Percentiles rank a stretch among this genome's conserved stretches.
phyloP scores from a whole-genome alignment of 2,888 invertebrate genomes.

The Rhopalosiphum nymphaeae region DNA sequence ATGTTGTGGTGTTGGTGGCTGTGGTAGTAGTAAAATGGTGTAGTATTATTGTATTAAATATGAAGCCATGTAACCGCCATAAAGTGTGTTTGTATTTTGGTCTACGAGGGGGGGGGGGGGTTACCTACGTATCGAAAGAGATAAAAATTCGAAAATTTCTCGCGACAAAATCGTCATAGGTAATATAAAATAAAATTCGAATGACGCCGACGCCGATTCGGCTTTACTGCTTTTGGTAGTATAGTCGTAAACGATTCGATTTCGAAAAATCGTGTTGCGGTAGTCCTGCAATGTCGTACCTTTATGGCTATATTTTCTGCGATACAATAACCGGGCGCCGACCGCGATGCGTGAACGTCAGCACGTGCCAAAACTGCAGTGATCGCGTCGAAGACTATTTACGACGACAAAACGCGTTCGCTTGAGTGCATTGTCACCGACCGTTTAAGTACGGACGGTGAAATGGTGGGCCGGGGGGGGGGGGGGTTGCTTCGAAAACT shows the following conservation, averaged over 20 bases:
- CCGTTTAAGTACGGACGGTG: not conserved
- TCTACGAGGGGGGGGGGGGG: no score
- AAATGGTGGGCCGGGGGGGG: not conserved
- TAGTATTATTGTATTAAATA: no score
- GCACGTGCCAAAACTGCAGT: slow-evolving; percentile 28
- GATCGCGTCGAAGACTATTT: slow-evolving; percentile 13
- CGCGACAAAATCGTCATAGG: not conserved
- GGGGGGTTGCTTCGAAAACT: not conserved
- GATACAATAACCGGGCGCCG: not conserved
- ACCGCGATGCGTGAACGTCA: not conserved
- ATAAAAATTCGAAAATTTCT: not conserved
- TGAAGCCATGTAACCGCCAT: not conserved
- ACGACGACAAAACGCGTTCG: slow-evolving; percentile 4
- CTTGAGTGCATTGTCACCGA: not conserved
- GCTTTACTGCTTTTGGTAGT: not conserved
- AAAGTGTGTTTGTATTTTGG: not conserved
- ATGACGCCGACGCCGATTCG: not conserved
- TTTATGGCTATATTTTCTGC: not conserved
- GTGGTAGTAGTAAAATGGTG: not conserved
- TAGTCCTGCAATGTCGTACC: not conserved
- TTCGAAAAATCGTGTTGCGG: not conserved
- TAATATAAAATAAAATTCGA: not conserved
- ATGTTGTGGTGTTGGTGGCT: no score
- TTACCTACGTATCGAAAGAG: not conserved
- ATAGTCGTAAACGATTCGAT: not conserved